These are phyloP conservation scores for Mesembrinibis cayennensis DNA, from an alignment of 2,113 vertebrate genomes.

Conservation along the genomic window DNA sequence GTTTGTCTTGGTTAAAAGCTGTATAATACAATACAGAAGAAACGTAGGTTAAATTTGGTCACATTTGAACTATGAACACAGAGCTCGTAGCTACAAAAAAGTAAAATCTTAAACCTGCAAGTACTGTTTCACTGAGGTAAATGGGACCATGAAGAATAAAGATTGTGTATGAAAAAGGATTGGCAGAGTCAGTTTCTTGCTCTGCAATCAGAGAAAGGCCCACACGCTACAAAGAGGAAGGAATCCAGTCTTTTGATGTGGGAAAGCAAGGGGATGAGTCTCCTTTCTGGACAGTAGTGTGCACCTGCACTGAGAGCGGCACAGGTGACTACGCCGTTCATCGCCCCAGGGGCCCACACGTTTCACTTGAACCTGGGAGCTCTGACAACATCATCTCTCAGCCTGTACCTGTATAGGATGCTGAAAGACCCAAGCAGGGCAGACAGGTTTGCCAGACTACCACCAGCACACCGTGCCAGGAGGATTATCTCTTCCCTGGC, in stretches of 20 bases:
- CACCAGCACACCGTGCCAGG: not conserved
- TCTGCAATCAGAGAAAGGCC: not conserved
- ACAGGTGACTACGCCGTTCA: fast-evolving
- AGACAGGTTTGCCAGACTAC: not conserved
- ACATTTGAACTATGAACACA: not conserved
- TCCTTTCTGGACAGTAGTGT: not conserved
- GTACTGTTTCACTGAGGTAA: not conserved
- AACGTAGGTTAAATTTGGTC: not conserved
- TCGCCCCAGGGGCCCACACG: fast-evolving
- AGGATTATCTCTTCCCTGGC: not conserved
- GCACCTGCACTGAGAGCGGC: not conserved
- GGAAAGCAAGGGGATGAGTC: not conserved
- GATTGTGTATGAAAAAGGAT: not conserved
- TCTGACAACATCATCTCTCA: not conserved
- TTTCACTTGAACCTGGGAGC: not conserved
- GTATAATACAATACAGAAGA: not conserved
- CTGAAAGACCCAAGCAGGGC: not conserved
- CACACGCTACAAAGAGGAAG: not conserved
- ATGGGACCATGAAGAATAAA: not conserved
- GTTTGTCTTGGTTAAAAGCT: not conserved
- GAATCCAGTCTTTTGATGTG: not conserved
- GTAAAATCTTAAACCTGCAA: not conserved
- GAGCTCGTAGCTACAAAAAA: not conserved
- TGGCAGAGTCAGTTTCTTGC: not conserved
- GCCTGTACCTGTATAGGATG: no score